phyloP scores from a whole-genome alignment of 2,113 vertebrate species.

The Aegithalos caudatus region DNA sequence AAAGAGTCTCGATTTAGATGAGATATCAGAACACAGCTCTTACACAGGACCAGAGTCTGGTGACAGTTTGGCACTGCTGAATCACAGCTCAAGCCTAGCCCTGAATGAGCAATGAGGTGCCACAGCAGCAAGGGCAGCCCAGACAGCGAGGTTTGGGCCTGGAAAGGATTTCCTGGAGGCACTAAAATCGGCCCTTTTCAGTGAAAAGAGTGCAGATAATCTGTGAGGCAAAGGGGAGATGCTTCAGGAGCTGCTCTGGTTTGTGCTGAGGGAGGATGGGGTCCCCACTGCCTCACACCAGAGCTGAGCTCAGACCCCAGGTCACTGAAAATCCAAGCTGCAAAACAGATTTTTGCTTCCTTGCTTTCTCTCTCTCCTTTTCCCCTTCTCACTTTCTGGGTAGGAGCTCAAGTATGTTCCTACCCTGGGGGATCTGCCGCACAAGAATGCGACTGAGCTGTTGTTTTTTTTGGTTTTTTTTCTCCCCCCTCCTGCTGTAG shows the following conservation, averaged over 20 bases:
- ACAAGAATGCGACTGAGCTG: constrained; percentile 61
- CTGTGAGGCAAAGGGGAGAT: background rate
- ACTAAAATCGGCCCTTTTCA: background rate
- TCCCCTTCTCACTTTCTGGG: background rate
- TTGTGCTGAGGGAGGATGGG: background rate
- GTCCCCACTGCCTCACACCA: background rate
- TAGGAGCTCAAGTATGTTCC: constrained; percentile 64
- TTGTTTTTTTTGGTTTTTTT: too few relatives aligned
- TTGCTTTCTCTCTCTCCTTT: background rate
- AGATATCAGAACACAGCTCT: background rate
- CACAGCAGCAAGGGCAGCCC: background rate
- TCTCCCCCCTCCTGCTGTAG: constrained; percentile 19
- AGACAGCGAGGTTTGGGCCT: background rate
- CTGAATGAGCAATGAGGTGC: constrained; percentile 13
- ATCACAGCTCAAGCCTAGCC: background rate
- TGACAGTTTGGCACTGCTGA: constrained; percentile 19
- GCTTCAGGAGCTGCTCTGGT: background rate
- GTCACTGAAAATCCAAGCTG: background rate
- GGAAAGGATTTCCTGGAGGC: constrained; percentile 14
- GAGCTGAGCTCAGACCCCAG: background rate
- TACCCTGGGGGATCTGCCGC: constrained; percentile 60
- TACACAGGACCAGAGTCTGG: background rate
- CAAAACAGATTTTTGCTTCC: background rate
- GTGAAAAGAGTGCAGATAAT: background rate
- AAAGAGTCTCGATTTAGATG: background rate